These are phyloP conservation scores for Elgaria multicarinata DNA, from an alignment of 2,113 vertebrate genomes.

Conservation along the genomic window DNA sequence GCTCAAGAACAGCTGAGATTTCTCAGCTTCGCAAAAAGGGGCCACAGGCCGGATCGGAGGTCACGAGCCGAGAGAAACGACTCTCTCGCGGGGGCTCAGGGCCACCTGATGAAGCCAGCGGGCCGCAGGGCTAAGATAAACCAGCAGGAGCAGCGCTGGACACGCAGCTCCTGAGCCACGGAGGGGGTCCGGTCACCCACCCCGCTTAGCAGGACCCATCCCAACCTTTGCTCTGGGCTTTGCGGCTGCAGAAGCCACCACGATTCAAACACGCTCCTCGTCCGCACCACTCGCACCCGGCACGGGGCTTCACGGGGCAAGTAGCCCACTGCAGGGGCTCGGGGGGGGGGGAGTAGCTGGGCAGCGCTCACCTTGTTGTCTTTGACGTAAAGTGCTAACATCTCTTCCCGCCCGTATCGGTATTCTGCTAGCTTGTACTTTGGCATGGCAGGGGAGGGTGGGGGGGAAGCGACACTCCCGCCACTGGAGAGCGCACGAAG, in stretches of 20 bases:
- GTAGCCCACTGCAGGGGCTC: too few relatives aligned
- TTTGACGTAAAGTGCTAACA: conserved; percentile 96
- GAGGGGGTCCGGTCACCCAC: too few relatives aligned
- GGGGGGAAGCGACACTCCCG: conserved; percentile 89
- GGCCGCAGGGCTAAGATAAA: background rate
- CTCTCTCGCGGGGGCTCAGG: background rate
- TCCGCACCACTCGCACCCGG: too few relatives aligned
- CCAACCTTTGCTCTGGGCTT: too few relatives aligned
- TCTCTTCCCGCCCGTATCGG: conserved; percentile 94
- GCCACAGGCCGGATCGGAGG: rapidly evolving
- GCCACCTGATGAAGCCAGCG: background rate
- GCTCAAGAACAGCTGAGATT: background rate
- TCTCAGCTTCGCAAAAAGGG: background rate
- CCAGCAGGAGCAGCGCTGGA: background rate
- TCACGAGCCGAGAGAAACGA: background rate
- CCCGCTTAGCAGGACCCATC: too few relatives aligned
- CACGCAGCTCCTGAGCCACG: too few relatives aligned
- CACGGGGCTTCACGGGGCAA: background rate
- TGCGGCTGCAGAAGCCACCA: too few relatives aligned
- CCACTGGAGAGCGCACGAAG: conserved; percentile 93
- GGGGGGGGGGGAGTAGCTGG: too few relatives aligned
- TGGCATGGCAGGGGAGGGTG: conserved; percentile 93
- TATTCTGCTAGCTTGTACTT: conserved; percentile 96
- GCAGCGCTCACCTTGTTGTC: conserved; percentile 86
- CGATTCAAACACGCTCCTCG: too few relatives aligned